These are phyloP conservation scores for Gadus macrocephalus DNA, from an alignment of 2,113 vertebrate species.

Conservation along the genomic window DNA sequence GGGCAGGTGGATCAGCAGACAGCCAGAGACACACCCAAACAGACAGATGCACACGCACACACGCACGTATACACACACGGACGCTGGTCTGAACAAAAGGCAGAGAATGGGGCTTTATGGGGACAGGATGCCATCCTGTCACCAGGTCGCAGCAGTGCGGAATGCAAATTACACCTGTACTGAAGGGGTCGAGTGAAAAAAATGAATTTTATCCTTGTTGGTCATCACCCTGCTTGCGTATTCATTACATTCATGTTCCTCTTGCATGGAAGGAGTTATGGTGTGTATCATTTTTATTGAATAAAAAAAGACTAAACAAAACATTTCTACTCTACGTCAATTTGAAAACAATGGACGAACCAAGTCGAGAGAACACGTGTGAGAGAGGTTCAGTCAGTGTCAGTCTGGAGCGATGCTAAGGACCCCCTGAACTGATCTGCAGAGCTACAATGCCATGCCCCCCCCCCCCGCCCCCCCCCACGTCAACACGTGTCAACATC, in stretches of 20 bases:
- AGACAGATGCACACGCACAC: neutral
- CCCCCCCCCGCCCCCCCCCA: neutral
- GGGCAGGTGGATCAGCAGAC: slow-evolving; percentile 23
- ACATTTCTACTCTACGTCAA: neutral
- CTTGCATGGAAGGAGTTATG: no score
- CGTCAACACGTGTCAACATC: neutral
- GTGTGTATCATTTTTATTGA: no score
- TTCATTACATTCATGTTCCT: slow-evolving; percentile 14
- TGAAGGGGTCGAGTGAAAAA: slow-evolving; percentile 24
- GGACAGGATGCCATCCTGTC: no score
- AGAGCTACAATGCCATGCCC: neutral
- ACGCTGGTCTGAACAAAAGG: neutral
- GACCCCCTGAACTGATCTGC: neutral
- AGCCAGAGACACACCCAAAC: neutral
- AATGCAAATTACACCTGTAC: slow-evolving; percentile 41
- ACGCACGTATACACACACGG: neutral
- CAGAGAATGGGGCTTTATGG: slow-evolving; percentile 20
- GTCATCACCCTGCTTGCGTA: slow-evolving; percentile 33
- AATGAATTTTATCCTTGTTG: slow-evolving; percentile 21
- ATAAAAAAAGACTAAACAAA: no score
- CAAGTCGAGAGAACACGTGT: slow-evolving; percentile 12
- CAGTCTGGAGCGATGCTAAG: neutral
- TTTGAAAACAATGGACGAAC: neutral
- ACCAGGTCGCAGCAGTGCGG: slow-evolving; percentile 15
- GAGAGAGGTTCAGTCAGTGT: neutral